phyloP scores from a whole-genome alignment of 2,113 vertebrate species.

The Petromus typicus region DNA sequence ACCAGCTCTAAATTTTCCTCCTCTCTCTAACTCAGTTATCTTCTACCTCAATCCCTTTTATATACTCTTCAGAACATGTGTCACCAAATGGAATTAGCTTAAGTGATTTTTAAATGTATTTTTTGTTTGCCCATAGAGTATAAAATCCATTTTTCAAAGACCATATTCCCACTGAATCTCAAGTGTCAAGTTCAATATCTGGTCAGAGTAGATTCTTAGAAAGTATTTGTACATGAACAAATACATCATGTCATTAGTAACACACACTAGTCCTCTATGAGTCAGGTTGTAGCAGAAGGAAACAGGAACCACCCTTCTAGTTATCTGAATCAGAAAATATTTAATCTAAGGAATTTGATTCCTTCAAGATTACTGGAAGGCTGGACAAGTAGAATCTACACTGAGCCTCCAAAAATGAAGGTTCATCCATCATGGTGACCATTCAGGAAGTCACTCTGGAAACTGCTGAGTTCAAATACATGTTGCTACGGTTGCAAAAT shows the following conservation, averaged over 20 bases:
- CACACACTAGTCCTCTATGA: not conserved
- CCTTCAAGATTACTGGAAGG: not conserved
- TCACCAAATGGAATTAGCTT: not conserved
- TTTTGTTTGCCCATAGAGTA: not conserved
- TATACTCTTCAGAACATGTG: not conserved
- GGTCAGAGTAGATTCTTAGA: not conserved
- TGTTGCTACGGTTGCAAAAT: not conserved
- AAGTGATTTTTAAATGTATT: not conserved
- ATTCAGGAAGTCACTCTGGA: not conserved
- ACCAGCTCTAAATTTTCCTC: not conserved
- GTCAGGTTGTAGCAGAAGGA: not conserved
- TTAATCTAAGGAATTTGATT: not conserved
- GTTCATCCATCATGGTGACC: not conserved
- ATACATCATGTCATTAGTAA: not conserved
- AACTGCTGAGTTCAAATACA: not conserved
- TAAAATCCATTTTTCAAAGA: not conserved
- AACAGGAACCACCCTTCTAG: not conserved
- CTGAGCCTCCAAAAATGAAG: not conserved
- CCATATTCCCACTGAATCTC: not conserved
- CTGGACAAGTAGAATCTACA: not conserved
- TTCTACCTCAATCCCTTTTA: not conserved
- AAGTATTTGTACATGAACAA: not conserved
- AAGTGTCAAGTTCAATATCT: not conserved
- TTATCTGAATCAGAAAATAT: slow-evolving; percentile 6
- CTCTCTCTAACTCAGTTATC: not conserved